phyloP scores from a whole-genome alignment of 2,888 invertebrate genomes.

The Heliconius ismenius region DNA sequence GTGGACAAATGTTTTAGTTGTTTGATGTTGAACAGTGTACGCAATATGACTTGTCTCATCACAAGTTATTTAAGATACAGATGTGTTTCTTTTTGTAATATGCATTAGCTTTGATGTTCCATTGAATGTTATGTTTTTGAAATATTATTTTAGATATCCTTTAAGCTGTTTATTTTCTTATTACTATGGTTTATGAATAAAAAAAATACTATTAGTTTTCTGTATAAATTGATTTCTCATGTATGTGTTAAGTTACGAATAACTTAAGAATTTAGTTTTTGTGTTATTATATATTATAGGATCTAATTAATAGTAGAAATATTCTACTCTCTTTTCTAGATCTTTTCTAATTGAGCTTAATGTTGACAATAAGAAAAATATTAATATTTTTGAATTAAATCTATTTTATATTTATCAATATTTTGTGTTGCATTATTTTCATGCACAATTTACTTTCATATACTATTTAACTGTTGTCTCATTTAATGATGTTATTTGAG shows the following conservation, averaged over 20 bases:
- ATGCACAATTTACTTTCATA: too few species aligned
- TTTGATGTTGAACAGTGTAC: slow-evolving; percentile 39
- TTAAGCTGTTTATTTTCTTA: background rate
- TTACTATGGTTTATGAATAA: background rate
- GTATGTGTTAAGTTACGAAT: background rate
- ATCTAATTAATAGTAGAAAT: background rate
- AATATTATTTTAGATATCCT: slow-evolving; percentile 4
- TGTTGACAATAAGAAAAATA: too few species aligned
- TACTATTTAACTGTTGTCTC: too few species aligned
- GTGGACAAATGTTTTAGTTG: slow-evolving; percentile 31
- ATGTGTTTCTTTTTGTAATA: slow-evolving; percentile 21
- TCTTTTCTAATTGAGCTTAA: too few species aligned
- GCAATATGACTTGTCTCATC: slow-evolving; percentile 24
- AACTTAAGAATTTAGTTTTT: background rate
- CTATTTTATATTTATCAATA: background rate
- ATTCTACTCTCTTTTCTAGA: too few species aligned
- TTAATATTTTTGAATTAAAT: background rate
- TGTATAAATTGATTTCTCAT: background rate
- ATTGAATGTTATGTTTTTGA: background rate
- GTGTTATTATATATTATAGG: background rate
- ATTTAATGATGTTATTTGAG: too few species aligned
- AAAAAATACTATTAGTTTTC: background rate
- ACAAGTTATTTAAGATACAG: slow-evolving; percentile 24
- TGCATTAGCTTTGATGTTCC: slow-evolving; percentile 17
- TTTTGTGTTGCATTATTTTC: too few species aligned